Evolutionary conservation across 2,113 vertebrate species (phyloP), one percentile per base, ranked within the genome.

Genomic region (Tylochromis polylepis): DNA sequence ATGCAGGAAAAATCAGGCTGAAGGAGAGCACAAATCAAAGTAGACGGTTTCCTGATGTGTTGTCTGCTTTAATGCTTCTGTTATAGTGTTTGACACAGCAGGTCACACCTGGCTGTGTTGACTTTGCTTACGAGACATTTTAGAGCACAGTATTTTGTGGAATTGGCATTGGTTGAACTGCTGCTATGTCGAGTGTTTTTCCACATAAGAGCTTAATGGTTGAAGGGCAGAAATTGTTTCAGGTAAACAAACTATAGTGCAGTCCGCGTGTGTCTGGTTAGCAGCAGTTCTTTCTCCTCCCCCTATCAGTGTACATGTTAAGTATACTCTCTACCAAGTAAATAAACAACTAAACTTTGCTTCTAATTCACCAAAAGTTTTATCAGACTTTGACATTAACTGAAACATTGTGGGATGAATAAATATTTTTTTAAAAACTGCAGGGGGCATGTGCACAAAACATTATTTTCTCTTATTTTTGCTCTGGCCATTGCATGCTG

Each of bases 21-120:
- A 84, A 58, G 72, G 41, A 85, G 79, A 81, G 79, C 56, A 83
- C 84, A 91, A 90, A 90, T 91, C 86, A 85, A 88, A 90, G 80
- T 60, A 57, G 87, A 88, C 85, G 14, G 49, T 81, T 57, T 89
- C 85, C 78, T 79, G 79, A 67, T 70, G 87, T 18, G 11, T 60
- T 11, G n/a, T 75, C 77, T 86, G 79, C 82, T 88, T 67, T 77
- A 36, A 70, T 49, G 29, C 80, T 77, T 92, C 77, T 77, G 83
- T 85, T 78, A 58, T 82, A 83, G 51, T 80, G 81, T 88, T 90
- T 91, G 84, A 86, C 88, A 65, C 85, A 65, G 81, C 83, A 14
- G 86, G 81, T 87, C 18, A 22, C 83, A 80, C 60, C 38, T 79
- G 60, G 72, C 24, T 65, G 4, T 2, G 10, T 56, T 72, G 65